These are phyloP conservation scores for Pseudanteris insignis DNA, from an alignment of 2,888 invertebrate species.

Conservation along the genomic window DNA sequence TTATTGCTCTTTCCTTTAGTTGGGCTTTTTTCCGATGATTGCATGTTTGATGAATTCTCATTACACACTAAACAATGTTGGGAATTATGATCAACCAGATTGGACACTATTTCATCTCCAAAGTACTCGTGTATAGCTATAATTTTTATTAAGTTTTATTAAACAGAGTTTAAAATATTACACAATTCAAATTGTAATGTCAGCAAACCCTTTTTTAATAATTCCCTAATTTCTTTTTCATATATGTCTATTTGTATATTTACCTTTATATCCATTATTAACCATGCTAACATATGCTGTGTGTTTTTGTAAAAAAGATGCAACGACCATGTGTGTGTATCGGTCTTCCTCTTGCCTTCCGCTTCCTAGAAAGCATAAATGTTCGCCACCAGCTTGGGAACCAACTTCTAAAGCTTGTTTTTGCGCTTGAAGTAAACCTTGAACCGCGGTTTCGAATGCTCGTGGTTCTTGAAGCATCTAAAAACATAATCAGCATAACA, in stretches of 20 bases:
- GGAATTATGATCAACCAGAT: constrained; percentile 85
- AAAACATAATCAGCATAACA: too few relatives aligned
- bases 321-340: constrained; percentile 97
- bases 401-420: constrained; percentile 86
- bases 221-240: too few relatives aligned
- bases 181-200: too few relatives aligned
- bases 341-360: constrained; percentile 94
- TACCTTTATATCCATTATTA: constrained; percentile 85
- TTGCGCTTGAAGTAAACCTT: constrained; percentile 90
- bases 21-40: constrained; percentile 61
- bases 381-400: constrained; percentile 86
- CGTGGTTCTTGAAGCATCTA: constrained; percentile 95
- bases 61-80: constrained; percentile 84
- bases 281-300: constrained; percentile 92
- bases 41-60: constrained; percentile 67
- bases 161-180: too few relatives aligned
- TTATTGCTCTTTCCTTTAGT: constrained; percentile 58
- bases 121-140: constrained; percentile 83
- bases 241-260: too few relatives aligned
- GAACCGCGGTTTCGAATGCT: constrained; percentile 93
- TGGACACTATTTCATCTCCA: constrained; percentile 80
- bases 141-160: too few relatives aligned
- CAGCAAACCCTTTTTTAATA: too few relatives aligned
- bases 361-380: constrained; percentile 92
- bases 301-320: constrained; percentile 93